Percentiles rank a stretch among this genome's conserved stretches.
phyloP scores from a whole-genome alignment of 2,797 vertebrate species.

The Psittacula derbiana region DNA sequence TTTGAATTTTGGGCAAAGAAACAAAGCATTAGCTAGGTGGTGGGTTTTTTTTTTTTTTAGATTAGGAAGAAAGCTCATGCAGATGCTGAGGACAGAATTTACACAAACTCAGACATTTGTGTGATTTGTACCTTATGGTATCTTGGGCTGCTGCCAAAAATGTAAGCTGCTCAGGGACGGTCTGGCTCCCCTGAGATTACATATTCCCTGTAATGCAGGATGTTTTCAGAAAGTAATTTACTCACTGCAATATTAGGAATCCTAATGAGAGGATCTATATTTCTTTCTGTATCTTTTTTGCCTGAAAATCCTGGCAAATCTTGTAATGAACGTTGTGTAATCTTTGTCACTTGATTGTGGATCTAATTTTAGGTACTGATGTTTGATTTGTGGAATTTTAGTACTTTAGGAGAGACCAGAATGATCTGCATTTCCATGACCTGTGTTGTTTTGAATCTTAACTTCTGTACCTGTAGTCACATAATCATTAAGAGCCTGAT shows the following conservation, averaged over 20 bases:
- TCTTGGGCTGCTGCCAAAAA: conserved; percentile 11
- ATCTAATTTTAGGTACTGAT: conserved; percentile 26
- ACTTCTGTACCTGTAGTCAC: background rate
- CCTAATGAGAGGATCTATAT: background rate
- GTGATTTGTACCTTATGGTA: conserved; percentile 23
- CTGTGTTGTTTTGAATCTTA: background rate
- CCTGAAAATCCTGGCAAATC: conserved; percentile 20
- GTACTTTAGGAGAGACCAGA: background rate
- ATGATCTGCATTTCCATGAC: background rate
- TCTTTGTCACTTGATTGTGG: background rate
- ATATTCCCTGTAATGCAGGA: conserved; percentile 26
- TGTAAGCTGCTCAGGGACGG: conserved; percentile 29
- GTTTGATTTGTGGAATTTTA: conserved; percentile 33
- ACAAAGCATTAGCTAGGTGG: background rate
- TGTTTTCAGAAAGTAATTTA: conserved; percentile 47
- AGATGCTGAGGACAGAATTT: conserved; percentile 6
- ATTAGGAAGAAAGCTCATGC: background rate
- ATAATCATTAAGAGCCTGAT: background rate
- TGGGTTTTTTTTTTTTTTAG: background rate
- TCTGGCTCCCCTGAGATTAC: conserved; percentile 10
- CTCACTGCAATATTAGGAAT: background rate
- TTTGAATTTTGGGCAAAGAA: background rate
- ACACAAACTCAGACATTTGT: background rate
- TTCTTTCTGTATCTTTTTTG: conserved; percentile 14
- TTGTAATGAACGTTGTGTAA: background rate